Evolutionary conservation across 2,888 invertebrate species (phyloP).

Genomic region (Steinernema hermaphroditum): DNA sequence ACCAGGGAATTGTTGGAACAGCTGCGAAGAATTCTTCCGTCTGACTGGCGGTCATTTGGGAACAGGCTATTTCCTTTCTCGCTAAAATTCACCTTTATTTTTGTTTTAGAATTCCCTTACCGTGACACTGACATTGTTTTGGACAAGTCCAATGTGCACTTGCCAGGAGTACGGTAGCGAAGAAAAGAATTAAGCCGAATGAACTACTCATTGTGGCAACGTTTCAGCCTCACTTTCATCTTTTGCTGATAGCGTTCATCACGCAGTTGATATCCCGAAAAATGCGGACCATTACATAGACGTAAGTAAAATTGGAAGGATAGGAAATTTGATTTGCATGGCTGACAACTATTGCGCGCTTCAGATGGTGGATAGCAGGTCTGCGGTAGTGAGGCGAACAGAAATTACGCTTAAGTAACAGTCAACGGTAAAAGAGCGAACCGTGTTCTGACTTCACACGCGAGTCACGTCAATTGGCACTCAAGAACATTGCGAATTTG

Average conservation of each 20-base stretch:
- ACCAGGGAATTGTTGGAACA: background rate
- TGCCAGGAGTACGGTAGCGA: background rate
- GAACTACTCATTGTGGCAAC: background rate
- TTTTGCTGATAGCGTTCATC: background rate
- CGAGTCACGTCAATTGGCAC: conserved; percentile 27
- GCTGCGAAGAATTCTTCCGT: background rate
- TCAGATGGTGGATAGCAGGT: no score
- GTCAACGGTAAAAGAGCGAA: background rate
- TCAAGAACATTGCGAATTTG: conserved; percentile 27
- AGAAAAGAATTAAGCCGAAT: background rate
- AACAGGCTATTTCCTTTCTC: background rate
- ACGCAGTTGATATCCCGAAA: background rate
- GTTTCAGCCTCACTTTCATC: background rate
- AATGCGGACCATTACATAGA: background rate
- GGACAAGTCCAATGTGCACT: background rate
- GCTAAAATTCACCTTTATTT: background rate
- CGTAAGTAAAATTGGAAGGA: background rate
- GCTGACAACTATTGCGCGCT: background rate
- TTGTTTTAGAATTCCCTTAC: background rate
- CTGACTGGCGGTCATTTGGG: background rate
- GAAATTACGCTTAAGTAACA: no score
- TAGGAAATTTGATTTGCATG: background rate
- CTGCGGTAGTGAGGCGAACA: no score
- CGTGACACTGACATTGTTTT: background rate
- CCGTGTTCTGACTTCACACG: background rate